Conservation (phyloP, 2,113 vertebrate species). For the Thamnophis sirtalis region DNA sequence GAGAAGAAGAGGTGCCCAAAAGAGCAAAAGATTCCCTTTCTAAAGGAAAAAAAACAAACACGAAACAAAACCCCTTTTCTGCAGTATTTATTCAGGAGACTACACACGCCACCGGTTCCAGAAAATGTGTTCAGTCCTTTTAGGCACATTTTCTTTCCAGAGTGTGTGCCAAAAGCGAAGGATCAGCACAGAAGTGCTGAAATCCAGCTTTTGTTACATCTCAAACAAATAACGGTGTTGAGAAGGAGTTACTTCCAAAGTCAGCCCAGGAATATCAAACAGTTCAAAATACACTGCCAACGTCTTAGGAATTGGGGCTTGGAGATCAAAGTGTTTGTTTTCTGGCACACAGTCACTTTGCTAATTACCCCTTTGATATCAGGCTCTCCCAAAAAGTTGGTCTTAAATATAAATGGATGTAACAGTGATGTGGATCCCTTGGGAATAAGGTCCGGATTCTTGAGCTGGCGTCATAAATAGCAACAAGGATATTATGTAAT, state of each 20-base stretch:
- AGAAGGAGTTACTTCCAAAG: not conserved
- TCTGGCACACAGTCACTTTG: not conserved
- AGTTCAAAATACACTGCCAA: not conserved
- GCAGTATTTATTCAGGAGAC: not conserved
- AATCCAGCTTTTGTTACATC: not conserved
- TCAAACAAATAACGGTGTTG: not conserved
- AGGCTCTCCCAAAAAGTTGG: not conserved
- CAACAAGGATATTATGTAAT: not conserved
- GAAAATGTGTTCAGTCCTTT: not conserved
- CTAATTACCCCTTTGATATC: not conserved
- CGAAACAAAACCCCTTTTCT: not conserved
- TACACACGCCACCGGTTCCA: not conserved
- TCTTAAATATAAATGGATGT: not conserved
- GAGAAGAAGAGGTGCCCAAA: not conserved
- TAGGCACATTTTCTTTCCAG: not conserved
- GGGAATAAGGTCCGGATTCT: not conserved
- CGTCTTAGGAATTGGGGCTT: not conserved
- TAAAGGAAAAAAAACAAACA: not conserved
- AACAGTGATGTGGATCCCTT: not conserved
- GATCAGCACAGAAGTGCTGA: not conserved
- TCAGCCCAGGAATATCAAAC: not conserved
- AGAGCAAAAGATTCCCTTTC: not conserved
- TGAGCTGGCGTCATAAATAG: not conserved
- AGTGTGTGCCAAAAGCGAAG: not conserved
- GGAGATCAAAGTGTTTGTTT: not conserved